A percentile compares a stretch with the other conserved stretches of the same genome.
These are phyloP conservation scores for Nemurella pictetii DNA, from an alignment of 2,888 invertebrate species.

Conservation along the genomic window DNA sequence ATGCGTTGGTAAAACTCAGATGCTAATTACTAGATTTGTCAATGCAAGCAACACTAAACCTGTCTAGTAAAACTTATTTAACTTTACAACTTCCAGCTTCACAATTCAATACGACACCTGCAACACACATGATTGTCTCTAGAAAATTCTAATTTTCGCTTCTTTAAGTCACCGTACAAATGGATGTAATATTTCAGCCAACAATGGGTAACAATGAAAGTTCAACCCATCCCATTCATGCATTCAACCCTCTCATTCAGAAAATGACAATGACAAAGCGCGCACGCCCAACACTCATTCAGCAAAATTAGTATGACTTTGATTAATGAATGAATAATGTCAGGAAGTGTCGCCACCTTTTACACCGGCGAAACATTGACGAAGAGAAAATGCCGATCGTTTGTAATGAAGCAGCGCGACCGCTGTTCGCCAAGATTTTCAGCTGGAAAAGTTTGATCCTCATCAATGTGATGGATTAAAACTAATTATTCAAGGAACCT, in stretches of 20 bases:
- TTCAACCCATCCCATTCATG: slow-evolving; percentile 15
- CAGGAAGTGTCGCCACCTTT: slow-evolving; percentile 18
- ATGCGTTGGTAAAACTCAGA: background rate
- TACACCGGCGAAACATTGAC: background rate
- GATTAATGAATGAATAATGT: slow-evolving; percentile 22
- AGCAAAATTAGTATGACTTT: slow-evolving; percentile 13
- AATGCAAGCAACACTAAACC: background rate
- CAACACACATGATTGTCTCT: background rate
- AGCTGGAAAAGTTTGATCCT: background rate
- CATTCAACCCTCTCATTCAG: slow-evolving; percentile 23
- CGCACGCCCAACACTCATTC: slow-evolving; percentile 12
- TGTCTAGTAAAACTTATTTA: background rate
- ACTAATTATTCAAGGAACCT: background rate
- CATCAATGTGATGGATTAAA: background rate
- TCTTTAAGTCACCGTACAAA: slow-evolving; percentile 11
- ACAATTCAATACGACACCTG: slow-evolving; percentile 16
- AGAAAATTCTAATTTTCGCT: slow-evolving; percentile 32
- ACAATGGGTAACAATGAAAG: slow-evolving; percentile 22
- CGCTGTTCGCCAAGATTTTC: too few relatives aligned
- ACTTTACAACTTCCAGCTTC: background rate
- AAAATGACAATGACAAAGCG: background rate
- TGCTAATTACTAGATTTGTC: background rate
- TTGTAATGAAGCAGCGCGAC: background rate
- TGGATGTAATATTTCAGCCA: slow-evolving; percentile 21
- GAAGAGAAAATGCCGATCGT: background rate